These are phyloP conservation scores for Hypomecis atomaria DNA, from an alignment of 2,888 invertebrate species.

Conservation along the genomic window DNA sequence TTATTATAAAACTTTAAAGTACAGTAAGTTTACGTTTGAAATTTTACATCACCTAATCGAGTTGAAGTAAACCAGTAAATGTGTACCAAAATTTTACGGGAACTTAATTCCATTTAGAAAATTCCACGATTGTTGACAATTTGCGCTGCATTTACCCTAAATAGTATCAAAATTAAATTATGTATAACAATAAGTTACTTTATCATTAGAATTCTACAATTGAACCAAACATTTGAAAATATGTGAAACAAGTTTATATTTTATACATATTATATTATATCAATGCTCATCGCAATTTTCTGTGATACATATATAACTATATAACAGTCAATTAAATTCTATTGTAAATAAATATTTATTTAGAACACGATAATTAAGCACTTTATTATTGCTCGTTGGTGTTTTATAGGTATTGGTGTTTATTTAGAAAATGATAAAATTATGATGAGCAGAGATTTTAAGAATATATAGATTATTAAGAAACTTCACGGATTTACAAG, in stretches of 20 bases:
- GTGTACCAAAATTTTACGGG: conserved; percentile 66
- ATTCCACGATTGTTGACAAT: conserved; percentile 56
- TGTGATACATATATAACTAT: conserved; percentile 33
- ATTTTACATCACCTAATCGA: conserved; percentile 70
- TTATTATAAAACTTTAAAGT: conserved; percentile 59
- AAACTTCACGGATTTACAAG: conserved; percentile 8
- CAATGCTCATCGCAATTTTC: conserved; percentile 75
- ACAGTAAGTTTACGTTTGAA: conserved; percentile 65
- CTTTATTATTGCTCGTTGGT: conserved; percentile 53
- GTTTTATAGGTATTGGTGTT: conserved; percentile 30
- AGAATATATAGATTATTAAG: conserved; percentile 38
- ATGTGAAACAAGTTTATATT: conserved; percentile 75
- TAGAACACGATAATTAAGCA: conserved; percentile 45
- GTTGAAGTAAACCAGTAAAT: conserved; percentile 49
- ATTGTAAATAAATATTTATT: conserved; percentile 49
- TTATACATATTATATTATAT: conserved; percentile 48
- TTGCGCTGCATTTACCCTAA: conserved; percentile 53
- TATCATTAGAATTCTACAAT: conserved; percentile 48
- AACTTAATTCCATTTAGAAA: conserved; percentile 83
- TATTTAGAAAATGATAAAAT: conserved; percentile 51
- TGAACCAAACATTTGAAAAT: conserved; percentile 81
- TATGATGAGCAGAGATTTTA: conserved; percentile 75
- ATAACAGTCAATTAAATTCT: conserved; percentile 39
- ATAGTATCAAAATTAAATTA: conserved; percentile 49
- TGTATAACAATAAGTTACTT: conserved; percentile 52